A percentile compares a stretch with the other conserved stretches of the same genome.
Evolutionary conservation across 2,797 vertebrate genomes (phyloP).

Genomic region (Vireo griseus): DNA sequence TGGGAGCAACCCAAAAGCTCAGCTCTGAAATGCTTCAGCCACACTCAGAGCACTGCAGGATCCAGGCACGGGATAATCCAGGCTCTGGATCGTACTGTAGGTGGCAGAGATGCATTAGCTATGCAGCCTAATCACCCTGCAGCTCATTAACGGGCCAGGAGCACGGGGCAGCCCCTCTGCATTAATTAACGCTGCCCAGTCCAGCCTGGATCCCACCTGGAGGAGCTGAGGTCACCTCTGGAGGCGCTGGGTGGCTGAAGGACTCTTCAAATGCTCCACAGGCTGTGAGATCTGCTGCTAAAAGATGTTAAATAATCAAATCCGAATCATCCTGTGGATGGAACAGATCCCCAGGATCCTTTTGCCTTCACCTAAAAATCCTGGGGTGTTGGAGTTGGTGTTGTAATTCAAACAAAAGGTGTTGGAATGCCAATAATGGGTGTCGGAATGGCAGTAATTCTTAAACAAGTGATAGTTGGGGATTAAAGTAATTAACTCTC

Average conservation of each 20-base stretch:
- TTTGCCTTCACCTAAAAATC: neutral
- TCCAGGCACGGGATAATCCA: neutral
- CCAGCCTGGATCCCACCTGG: neutral
- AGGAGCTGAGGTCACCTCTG: neutral
- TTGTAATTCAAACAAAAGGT: neutral
- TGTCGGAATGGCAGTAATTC: neutral
- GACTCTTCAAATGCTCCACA: neutral
- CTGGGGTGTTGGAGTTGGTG: neutral
- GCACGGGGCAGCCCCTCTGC: neutral
- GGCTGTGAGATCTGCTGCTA: neutral
- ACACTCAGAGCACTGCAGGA: neutral
- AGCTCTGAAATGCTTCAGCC: accelerated
- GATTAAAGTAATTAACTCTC: conserved; percentile 58
- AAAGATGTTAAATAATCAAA: neutral
- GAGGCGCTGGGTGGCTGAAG: neutral
- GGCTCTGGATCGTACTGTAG: neutral
- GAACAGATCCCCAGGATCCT: neutral
- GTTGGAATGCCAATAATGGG: too few species aligned
- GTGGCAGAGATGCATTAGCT: conserved; percentile 43
- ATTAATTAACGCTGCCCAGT: neutral
- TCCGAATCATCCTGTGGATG: neutral
- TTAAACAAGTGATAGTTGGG: conserved; percentile 2
- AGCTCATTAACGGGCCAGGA: neutral
- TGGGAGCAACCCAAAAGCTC: neutral
- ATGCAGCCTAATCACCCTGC: neutral